Conservation (phyloP, 2,797 vertebrate species). For the Spea hammondii region DNA sequence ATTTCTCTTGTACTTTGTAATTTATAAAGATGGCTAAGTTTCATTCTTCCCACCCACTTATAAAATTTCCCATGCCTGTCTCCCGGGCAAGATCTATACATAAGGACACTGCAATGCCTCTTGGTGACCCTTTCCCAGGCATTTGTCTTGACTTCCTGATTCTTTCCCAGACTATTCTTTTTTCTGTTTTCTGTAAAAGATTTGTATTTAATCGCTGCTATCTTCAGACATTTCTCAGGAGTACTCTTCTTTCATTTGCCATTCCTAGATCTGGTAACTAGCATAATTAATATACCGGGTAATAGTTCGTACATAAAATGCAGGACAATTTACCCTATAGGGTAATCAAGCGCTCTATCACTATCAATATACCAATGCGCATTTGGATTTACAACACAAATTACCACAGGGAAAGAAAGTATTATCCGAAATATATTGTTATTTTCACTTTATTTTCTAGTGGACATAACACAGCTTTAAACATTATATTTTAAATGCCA, state of each 20-base stretch:
- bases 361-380: no score
- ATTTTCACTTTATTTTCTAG: no score
- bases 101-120: slow-evolving; percentile 47
- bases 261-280: slow-evolving; percentile 21
- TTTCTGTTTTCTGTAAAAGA: slow-evolving; percentile 42
- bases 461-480: no score
- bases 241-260: slow-evolving; percentile 6
- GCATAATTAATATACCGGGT: slow-evolving; percentile 7
- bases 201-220: slow-evolving; percentile 34
- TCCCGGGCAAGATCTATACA: slow-evolving; percentile 51
- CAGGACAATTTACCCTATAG: background rate
- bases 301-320: background rate
- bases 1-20: slow-evolving; percentile 19
- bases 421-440: no score
- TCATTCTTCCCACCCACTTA: slow-evolving; percentile 36
- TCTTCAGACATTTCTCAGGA: slow-evolving; percentile 40
- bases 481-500: no score
- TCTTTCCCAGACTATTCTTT: slow-evolving; percentile 50
- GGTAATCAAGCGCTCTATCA: no score
- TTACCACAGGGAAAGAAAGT: no score
- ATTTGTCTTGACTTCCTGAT: slow-evolving; percentile 50
- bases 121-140: slow-evolving; percentile 49
- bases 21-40: slow-evolving; percentile 29
- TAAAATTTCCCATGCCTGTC: slow-evolving; percentile 51
- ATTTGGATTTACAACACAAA: no score